Evolutionary conservation across 2,888 invertebrate genomes (phyloP).

Genomic region (Synergus itoensis): DNA sequence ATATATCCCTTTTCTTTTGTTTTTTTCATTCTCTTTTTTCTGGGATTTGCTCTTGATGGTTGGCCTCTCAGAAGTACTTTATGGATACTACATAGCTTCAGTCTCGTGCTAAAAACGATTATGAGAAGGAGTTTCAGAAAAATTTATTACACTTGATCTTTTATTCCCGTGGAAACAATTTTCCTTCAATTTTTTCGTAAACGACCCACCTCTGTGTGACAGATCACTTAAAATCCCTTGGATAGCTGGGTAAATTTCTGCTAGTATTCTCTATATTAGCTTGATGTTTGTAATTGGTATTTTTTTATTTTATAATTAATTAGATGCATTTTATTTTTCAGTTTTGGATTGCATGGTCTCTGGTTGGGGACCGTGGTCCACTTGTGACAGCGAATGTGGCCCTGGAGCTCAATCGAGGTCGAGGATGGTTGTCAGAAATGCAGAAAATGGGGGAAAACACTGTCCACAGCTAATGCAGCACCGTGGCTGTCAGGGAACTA

Average conservation of each 20-base stretch:
- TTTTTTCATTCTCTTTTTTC: conserved; percentile 28
- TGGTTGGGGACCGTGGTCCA: conserved; percentile 91
- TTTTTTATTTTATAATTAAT: neutral
- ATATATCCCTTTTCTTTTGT: conserved; percentile 8
- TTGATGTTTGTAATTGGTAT: too few species aligned
- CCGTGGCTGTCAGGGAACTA: conserved; percentile 89
- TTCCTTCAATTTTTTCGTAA: too few species aligned
- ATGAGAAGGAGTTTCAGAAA: conserved; percentile 1
- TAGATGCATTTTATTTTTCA: conserved; percentile 79
- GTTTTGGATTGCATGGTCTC: conserved; percentile 92
- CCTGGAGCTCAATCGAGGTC: conserved; percentile 89
- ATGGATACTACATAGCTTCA: neutral
- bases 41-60: conserved; percentile 24
- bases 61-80: conserved; percentile 22
- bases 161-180: too few species aligned
- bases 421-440: conserved; percentile 83
- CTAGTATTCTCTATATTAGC: too few species aligned
- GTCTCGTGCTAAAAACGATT: conserved; percentile 8
- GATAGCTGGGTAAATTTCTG: too few species aligned
- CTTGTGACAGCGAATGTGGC: conserved; percentile 90
- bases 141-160: neutral
- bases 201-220: too few species aligned
- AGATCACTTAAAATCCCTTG: too few species aligned
- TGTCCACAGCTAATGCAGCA: conserved; percentile 90
- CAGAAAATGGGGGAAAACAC: conserved; percentile 90